Percentiles rank a stretch among this genome's conserved stretches.
Evolutionary conservation across 2,797 vertebrate species (phyloP).

Genomic region (Notamacropus eugenii): DNA sequence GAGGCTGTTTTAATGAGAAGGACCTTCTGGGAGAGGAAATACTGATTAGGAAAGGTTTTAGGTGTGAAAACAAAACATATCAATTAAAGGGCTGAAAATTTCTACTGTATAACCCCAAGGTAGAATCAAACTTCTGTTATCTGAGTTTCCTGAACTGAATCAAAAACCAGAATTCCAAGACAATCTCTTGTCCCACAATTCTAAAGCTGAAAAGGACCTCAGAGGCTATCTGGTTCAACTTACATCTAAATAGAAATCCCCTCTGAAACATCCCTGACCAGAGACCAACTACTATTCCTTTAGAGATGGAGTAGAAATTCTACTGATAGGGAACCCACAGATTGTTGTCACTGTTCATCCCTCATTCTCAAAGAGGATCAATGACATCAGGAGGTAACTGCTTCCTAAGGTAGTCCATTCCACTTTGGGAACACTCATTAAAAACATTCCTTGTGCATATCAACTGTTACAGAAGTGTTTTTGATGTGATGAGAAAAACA

Average conservation of each 20-base stretch:
- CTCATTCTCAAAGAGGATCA: not conserved
- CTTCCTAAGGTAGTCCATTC: not conserved
- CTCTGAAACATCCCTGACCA: not conserved
- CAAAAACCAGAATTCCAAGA: not conserved
- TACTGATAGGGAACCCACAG: not conserved
- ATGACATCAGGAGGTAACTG: not conserved
- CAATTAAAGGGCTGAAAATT: not conserved
- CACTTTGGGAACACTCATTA: not conserved
- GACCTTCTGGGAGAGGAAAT: not conserved
- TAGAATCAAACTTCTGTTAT: not conserved
- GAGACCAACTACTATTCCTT: not conserved
- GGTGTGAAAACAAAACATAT: not conserved
- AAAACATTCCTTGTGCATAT: not conserved
- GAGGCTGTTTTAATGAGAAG: not conserved
- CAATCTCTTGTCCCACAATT: not conserved
- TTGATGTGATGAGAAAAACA: not conserved
- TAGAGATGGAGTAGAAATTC: not conserved
- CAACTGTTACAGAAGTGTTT: not conserved
- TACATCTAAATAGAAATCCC: not conserved
- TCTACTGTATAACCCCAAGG: not conserved
- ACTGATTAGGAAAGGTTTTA: not conserved
- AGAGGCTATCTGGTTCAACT: not conserved
- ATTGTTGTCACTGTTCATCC: not conserved
- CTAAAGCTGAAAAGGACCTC: not conserved
- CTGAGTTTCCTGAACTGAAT: not conserved